Base-by-base conservation (phyloP, 2,797 vertebrate genomes). In the Knipowitschia caucasica region DNA sequence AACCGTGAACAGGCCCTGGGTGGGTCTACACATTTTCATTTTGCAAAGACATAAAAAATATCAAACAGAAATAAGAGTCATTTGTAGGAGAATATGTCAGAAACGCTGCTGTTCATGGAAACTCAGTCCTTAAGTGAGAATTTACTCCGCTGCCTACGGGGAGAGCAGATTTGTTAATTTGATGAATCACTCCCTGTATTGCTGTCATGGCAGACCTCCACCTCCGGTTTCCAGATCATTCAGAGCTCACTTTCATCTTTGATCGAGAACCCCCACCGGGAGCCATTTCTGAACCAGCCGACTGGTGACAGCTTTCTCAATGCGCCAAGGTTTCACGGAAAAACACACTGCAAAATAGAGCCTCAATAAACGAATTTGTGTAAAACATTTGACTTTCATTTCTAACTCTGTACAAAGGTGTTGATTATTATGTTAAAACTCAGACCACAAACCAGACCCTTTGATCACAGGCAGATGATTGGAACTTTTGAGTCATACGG, bases 401-500 rank as follows among this genome's bases (percentile, higher is more conserved):
- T 88, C 82, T 83, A 81, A 82, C 81, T 78, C 86, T 87, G 84
- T 86, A 84, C 77, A 86, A 85, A 84, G 44, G 74, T 75, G 78
- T 84, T 82, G 84, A 87, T 83, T 83, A 88, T 84, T 83, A 88
- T 84, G 86, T 88, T 83, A 88, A 88, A 87, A 88, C 80, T 89
- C 84, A 86, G 58, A 35, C 7, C 26, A 50, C 77, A 84, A 82
- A 74, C 75, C 83, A 80, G 78, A 78, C 74, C 63, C 70, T n/a
- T n/a, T n/a, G n/a, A n/a, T n/a, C n/a, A n/a, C n/a, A n/a, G n/a
- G n/a, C n/a, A n/a, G n/a, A n/a, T n/a, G n/a, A n/a, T n/a, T n/a
- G n/a, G n/a, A n/a, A n/a, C n/a, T n/a, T n/a, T n/a, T n/a, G n/a
- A n/a, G n/a, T n/a, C n/a, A n/a, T n/a, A n/a, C n/a, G n/a, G n/a